phyloP scores from a whole-genome alignment of 2,888 invertebrate species.

The Mimachlamys varia region DNA sequence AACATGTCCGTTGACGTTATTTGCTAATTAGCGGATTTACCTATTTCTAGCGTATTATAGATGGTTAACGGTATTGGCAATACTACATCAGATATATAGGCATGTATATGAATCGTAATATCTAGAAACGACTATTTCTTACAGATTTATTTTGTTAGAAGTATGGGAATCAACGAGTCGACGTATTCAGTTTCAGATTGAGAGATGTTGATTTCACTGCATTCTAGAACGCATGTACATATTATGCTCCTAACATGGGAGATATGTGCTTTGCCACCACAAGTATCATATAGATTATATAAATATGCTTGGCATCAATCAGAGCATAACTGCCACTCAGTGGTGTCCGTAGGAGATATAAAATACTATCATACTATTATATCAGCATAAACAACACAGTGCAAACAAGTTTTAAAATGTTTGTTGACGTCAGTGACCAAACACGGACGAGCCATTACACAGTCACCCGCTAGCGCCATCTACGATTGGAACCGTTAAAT shows the following conservation, averaged over 20 bases:
- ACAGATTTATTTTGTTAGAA: background rate
- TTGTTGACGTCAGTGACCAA: background rate
- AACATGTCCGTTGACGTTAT: background rate
- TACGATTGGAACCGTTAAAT: slow-evolving; percentile 18
- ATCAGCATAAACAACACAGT: background rate
- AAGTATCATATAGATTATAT: background rate
- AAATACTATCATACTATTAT: background rate
- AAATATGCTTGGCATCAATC: too few species aligned
- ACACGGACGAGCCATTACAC: background rate
- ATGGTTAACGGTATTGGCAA: too few species aligned
- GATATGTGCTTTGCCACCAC: background rate
- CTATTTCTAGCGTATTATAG: too few species aligned
- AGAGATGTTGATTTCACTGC: background rate
- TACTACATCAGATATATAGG: too few species aligned
- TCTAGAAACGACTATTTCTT: too few species aligned
- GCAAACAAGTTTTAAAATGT: background rate
- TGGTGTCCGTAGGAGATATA: background rate
- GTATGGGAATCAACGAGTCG: background rate
- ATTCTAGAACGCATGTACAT: background rate
- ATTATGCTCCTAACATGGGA: background rate
- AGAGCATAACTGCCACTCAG: background rate
- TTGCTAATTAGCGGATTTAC: background rate
- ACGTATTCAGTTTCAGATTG: background rate
- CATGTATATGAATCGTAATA: too few species aligned
- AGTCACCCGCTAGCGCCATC: background rate